Evolutionary conservation across 53 echinoderm and acorn worm genomes (phyloP).

Genomic region (Luidia sarsii): DNA sequence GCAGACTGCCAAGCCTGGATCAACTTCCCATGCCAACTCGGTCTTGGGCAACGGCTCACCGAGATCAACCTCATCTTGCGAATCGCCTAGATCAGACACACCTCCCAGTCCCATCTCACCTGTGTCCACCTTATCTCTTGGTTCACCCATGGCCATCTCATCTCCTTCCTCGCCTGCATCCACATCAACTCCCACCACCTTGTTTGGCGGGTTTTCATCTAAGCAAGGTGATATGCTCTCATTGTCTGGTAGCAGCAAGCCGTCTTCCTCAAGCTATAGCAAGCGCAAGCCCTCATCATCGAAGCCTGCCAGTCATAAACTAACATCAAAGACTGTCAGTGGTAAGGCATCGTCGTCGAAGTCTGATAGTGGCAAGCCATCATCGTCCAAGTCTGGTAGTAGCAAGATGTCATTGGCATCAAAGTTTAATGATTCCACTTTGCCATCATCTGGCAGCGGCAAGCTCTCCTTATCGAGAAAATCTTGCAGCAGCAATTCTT

Average conservation of each 20-base stretch:
- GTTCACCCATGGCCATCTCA: background rate
- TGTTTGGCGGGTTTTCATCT: background rate
- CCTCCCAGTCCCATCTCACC: background rate
- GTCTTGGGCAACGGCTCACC: background rate
- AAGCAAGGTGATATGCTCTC: background rate
- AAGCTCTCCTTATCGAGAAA: background rate
- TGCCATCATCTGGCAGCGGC: background rate
- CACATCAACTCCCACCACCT: background rate
- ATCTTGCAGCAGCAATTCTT: background rate
- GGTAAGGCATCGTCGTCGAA: background rate
- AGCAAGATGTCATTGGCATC: background rate
- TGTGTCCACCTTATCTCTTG: background rate
- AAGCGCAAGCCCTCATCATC: background rate
- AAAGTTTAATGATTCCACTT: too few species aligned
- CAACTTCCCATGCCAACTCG: background rate
- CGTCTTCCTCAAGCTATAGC: background rate
- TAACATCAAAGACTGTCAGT: background rate
- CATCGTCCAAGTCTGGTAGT: background rate
- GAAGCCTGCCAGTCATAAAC: background rate
- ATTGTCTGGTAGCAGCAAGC: background rate
- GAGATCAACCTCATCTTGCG: background rate
- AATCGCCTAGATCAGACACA: background rate
- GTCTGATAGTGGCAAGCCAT: background rate
- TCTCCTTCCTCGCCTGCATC: background rate
- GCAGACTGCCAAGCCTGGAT: background rate